Evolutionary conservation across 2,113 vertebrate species (phyloP).

Genomic region (Microcebus ravelobensis): DNA sequence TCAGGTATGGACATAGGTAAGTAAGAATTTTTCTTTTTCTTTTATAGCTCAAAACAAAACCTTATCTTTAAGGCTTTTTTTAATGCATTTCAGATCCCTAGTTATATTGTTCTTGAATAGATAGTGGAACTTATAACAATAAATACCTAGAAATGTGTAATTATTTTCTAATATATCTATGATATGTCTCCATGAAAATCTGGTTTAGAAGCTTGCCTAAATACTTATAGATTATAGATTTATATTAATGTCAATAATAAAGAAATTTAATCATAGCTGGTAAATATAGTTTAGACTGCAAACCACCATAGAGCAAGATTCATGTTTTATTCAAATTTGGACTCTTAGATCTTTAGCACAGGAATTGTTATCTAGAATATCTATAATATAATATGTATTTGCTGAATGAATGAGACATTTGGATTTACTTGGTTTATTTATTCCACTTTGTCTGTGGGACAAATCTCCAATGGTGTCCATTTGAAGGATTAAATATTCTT

Average conservation of each 20-base stretch:
- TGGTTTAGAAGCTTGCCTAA: not conserved
- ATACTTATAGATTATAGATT: not conserved
- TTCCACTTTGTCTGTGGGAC: not conserved
- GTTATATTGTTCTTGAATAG: not conserved
- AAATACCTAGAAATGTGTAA: not conserved
- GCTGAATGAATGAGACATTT: not conserved
- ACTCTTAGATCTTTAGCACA: not conserved
- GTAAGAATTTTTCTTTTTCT: not conserved
- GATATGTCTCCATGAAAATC: not conserved
- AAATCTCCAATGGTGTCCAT: not conserved
- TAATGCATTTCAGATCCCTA: not conserved
- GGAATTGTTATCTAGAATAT: not conserved
- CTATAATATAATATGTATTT: not conserved
- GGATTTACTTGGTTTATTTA: not conserved
- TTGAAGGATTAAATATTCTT: not conserved
- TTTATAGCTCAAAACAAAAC: constrained; percentile 25
- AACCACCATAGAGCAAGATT: not conserved
- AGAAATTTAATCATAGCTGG: not conserved
- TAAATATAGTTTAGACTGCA: not conserved
- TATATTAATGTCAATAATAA: not conserved
- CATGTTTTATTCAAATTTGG: not conserved
- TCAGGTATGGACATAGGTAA: not conserved
- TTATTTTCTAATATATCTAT: not conserved
- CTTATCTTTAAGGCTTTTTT: not conserved
- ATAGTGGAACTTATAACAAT: not conserved